Evolutionary conservation across 1,140 invertebrate species (phyloP).

Genomic region (Drosophila busckii): DNA sequence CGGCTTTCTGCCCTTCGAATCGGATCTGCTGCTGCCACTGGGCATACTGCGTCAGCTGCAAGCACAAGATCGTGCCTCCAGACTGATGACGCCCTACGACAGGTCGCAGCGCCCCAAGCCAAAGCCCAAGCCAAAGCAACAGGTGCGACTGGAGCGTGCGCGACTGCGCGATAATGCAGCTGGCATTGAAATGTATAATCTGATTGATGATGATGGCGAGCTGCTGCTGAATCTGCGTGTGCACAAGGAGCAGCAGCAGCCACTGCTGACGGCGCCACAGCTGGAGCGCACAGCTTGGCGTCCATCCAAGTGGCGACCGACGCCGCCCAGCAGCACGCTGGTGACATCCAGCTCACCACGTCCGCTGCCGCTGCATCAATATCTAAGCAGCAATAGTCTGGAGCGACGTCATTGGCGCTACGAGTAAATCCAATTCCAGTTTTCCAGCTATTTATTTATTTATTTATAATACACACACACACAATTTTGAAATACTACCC

Average conservation of each 20-base stretch:
- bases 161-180: conserved; percentile 23
- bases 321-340: background rate
- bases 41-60: conserved; percentile 51
- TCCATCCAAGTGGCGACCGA: conserved; percentile 57
- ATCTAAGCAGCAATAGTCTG: conserved; percentile 36
- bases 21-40: conserved; percentile 51
- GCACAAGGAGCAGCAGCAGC: conserved; percentile 24
- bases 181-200: conserved; percentile 54
- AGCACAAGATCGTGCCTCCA: conserved; percentile 46
- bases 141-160: conserved; percentile 49
- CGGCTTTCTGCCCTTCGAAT: conserved; percentile 59
- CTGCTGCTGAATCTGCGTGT: conserved; percentile 56
- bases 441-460: too few relatives aligned
- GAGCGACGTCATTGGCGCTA: conserved; percentile 2
- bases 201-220: conserved; percentile 64
- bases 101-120: background rate
- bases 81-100: conserved; percentile 4
- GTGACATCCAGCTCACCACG: conserved; percentile 54
- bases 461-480: too few relatives aligned
- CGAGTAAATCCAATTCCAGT: too few relatives aligned
- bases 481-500: too few relatives aligned
- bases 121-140: conserved; percentile 32
- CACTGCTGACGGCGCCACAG: background rate
- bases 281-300: conserved; percentile 39
- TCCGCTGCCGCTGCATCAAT: conserved; percentile 55